These are phyloP conservation scores for Struthio camelus DNA, from an alignment of 2,113 vertebrate species.

Conservation along the genomic window DNA sequence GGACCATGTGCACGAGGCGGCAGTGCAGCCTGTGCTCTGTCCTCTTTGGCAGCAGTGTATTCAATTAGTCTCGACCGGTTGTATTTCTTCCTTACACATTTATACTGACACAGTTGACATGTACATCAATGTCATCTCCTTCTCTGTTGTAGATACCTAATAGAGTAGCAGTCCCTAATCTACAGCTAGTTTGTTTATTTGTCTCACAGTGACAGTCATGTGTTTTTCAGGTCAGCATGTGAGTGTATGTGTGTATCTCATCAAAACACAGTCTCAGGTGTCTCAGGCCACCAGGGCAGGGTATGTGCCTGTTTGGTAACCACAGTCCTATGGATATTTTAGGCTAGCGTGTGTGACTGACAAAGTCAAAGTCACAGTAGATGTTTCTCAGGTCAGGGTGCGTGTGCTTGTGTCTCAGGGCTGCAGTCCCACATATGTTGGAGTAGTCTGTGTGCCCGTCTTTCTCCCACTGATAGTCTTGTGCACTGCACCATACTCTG, in stretches of 20 bases:
- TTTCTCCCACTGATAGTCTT: not conserved
- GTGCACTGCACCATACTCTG: rapidly evolving
- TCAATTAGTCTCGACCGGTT: no score
- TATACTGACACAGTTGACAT: no score
- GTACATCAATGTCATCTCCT: no score
- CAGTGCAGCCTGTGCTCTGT: not conserved
- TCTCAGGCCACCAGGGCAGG: not conserved
- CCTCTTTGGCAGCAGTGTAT: not conserved
- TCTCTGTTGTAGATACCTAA: no score
- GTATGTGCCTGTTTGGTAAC: not conserved
- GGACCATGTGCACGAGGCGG: not conserved
- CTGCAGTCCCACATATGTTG: rapidly evolving
- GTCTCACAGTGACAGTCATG: rapidly evolving
- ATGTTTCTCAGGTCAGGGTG: not conserved
- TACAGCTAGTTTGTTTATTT: not conserved
- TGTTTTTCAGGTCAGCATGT: not conserved
- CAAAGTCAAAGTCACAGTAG: not conserved
- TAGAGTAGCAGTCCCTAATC: no score
- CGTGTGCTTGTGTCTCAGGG: not conserved
- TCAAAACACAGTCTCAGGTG: rapidly evolving
- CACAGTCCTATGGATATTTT: not conserved
- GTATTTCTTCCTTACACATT: no score
- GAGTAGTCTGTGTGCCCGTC: not conserved
- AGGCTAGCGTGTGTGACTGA: not conserved
- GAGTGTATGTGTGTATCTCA: not conserved